A percentile compares a stretch with the other conserved stretches of the same genome.
Conservation (phyloP, 2,797 vertebrate species). For the Melanotaenia trifasciata region DNA sequence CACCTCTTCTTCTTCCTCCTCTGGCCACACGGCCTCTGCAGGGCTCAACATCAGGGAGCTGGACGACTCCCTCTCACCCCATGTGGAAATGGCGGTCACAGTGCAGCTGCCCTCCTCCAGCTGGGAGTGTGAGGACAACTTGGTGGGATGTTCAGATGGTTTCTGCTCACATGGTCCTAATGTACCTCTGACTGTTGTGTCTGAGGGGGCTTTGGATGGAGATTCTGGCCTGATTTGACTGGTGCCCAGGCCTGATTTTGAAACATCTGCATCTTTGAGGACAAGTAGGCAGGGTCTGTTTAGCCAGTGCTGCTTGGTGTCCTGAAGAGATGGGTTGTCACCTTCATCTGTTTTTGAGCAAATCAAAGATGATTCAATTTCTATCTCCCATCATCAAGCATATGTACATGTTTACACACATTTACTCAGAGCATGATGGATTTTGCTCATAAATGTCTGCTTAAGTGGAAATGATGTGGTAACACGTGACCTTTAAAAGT, state of each 20-base stretch:
- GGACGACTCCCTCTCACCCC: constrained; percentile 75
- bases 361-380: background rate
- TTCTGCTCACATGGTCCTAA: constrained; percentile 65
- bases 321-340: constrained; percentile 87
- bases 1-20: constrained; percentile 52
- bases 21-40: constrained; percentile 70
- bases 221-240: constrained; percentile 61
- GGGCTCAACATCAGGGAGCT: constrained; percentile 75
- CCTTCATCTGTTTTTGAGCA: constrained; percentile 86
- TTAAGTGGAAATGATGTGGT: background rate
- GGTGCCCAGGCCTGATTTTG: constrained; percentile 64
- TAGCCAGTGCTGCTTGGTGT: constrained; percentile 88
- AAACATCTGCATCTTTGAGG: constrained; percentile 73
- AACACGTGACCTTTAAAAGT: background rate
- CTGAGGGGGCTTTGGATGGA: constrained; percentile 58
- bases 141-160: constrained; percentile 38
- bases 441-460: too few relatives aligned
- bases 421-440: background rate
- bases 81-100: constrained; percentile 81
- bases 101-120: constrained; percentile 78
- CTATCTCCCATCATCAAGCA: background rate
- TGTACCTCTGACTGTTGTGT: constrained; percentile 59
- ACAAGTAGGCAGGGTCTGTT: constrained; percentile 88
- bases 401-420: constrained; percentile 1
- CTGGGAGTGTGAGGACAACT: constrained; percentile 52